A percentile compares a stretch with the other conserved stretches of the same genome.
Conservation (phyloP, 2,797 vertebrate species). For the Sparidentex hasta region DNA sequence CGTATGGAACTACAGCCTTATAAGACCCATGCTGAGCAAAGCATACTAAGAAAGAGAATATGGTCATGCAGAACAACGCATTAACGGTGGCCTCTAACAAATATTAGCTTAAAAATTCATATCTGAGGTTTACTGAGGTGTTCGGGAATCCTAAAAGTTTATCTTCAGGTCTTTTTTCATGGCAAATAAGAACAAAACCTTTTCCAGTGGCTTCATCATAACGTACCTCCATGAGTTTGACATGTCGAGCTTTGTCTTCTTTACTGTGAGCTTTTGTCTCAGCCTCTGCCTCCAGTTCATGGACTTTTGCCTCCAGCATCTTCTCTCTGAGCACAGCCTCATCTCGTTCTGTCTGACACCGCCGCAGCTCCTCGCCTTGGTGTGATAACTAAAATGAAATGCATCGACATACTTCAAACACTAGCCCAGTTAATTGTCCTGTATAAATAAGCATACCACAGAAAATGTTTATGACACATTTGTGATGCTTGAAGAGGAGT, state of each 20-base stretch:
- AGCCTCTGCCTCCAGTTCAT: constrained; percentile 89
- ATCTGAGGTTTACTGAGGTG: background rate
- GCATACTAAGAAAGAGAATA: too few relatives aligned
- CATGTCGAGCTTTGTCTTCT: constrained; percentile 89
- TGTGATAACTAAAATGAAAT: constrained; percentile 83
- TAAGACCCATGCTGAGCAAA: too few relatives aligned
- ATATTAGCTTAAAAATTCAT: background rate
- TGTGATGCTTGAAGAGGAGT: background rate
- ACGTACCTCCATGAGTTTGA: constrained; percentile 93
- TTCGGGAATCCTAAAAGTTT: background rate
- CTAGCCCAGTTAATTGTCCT: background rate
- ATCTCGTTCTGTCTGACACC: constrained; percentile 89
- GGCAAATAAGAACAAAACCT: background rate
- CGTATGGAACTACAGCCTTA: too few relatives aligned
- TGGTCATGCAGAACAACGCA: too few relatives aligned
- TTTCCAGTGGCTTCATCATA: background rate
- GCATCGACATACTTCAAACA: background rate
- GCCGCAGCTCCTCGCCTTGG: constrained; percentile 89
- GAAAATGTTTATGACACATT: background rate
- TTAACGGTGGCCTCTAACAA: background rate
- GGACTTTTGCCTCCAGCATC: constrained; percentile 88
- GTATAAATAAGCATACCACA: background rate
- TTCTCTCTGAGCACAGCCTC: constrained; percentile 88
- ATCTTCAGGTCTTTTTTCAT: background rate
- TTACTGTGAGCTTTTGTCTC: constrained; percentile 87